phyloP scores from a whole-genome alignment of 2,888 invertebrate species.

The Thymelicus acteon region DNA sequence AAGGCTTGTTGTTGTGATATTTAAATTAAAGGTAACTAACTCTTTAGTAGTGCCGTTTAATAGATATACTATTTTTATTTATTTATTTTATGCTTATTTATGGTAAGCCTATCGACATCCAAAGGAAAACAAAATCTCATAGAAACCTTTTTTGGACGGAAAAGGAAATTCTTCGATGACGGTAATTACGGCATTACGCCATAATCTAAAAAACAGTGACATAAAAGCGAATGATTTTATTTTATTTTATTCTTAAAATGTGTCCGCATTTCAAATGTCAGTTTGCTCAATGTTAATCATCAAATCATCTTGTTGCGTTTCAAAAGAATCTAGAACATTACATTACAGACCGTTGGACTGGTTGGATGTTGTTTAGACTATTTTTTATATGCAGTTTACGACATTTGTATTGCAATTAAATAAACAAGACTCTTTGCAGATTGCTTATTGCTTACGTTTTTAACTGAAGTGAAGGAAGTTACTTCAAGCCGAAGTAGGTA shows the following conservation, averaged over 20 bases:
- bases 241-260: neutral
- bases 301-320: conserved; percentile 8
- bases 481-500: no score
- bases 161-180: no score
- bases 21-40: no score
- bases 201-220: no score
- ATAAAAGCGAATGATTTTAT: neutral
- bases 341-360: neutral
- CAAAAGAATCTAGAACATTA: conserved; percentile 11
- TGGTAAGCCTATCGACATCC: no score
- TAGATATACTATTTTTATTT: no score
- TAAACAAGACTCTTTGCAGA: neutral
- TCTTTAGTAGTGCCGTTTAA: no score
- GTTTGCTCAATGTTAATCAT: conserved; percentile 15
- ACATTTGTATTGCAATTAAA: neutral
- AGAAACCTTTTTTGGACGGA: no score
- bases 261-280: neutral
- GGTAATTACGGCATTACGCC: no score
- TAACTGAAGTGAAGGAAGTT: neutral
- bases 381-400: conserved; percentile 16
- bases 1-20: no score
- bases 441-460: neutral
- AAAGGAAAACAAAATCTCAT: no score
- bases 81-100: no score
- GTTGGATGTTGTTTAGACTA: conserved; percentile 23